A percentile compares a stretch with the other conserved stretches of the same genome.
These are phyloP conservation scores for Gymnorhina tibicen DNA, from an alignment of 2,113 vertebrate species.

Conservation along the genomic window DNA sequence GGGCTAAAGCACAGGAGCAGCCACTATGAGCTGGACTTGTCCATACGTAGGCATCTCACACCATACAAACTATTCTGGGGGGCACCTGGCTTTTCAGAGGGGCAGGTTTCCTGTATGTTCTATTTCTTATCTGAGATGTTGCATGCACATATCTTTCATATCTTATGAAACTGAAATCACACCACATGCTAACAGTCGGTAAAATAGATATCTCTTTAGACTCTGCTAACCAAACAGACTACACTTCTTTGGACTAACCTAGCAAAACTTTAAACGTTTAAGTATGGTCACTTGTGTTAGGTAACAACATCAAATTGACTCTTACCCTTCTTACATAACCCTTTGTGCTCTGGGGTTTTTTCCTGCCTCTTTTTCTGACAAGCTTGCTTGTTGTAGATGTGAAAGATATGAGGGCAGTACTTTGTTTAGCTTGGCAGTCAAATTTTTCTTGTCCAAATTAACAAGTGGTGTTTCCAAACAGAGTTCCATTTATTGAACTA, in stretches of 20 bases:
- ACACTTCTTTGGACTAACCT: not conserved
- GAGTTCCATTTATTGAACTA: not conserved
- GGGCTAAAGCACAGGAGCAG: not conserved
- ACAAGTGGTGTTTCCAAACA: not conserved
- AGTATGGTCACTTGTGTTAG: not conserved
- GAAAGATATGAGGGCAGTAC: not conserved
- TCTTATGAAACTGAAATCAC: not conserved
- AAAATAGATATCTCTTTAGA: not conserved
- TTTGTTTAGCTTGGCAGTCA: not conserved
- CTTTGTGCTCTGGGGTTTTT: not conserved
- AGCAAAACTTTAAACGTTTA: not conserved
- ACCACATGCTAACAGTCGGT: not conserved
- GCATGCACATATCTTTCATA: not conserved
- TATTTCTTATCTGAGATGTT: not conserved
- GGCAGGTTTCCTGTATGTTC: not conserved
- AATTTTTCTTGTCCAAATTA: not conserved
- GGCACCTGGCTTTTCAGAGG: not conserved
- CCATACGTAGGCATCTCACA: accelerated
- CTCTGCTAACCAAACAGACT: not conserved
- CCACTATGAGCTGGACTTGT: not conserved
- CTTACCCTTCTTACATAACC: not conserved
- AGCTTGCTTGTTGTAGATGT: not conserved
- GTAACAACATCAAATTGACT: not conserved
- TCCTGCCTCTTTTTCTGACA: not conserved
- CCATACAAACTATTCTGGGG: not conserved